phyloP scores from a whole-genome alignment of 2,888 invertebrate genomes.

The Hemicrepidius hirtus region DNA sequence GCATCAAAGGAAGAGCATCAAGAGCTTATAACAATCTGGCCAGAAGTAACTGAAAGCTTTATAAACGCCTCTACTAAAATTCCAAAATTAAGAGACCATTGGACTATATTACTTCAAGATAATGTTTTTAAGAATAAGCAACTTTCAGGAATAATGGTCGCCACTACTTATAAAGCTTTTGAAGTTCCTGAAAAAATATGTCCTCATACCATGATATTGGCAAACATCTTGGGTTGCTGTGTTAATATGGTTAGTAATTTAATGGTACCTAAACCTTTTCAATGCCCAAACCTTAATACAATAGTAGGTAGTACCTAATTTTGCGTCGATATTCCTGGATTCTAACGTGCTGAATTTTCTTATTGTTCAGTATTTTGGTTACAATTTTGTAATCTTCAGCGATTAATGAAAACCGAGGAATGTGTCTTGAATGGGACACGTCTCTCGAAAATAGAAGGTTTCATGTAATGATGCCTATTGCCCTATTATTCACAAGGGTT shows the following conservation, averaged over 20 bases:
- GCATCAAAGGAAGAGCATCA: conserved; percentile 84
- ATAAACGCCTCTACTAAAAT: conserved; percentile 76
- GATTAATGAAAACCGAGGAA: too few species aligned
- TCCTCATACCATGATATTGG: conserved; percentile 84
- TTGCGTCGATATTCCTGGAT: too few species aligned
- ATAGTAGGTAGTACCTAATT: too few species aligned
- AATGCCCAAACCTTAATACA: too few species aligned
- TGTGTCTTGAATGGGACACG: too few species aligned
- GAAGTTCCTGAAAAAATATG: conserved; percentile 79
- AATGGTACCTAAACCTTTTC: too few species aligned
- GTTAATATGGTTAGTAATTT: conserved; percentile 92
- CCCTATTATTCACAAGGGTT: too few species aligned
- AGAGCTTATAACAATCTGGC: conserved; percentile 91
- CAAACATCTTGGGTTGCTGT: conserved; percentile 95
- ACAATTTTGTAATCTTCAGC: too few species aligned
- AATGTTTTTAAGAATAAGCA: conserved; percentile 95
- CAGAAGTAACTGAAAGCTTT: conserved; percentile 88
- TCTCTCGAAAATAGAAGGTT: too few species aligned
- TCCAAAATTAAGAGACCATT: conserved; percentile 87
- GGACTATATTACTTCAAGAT: conserved; percentile 89
- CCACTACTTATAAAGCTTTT: conserved; percentile 84
- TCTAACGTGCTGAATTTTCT: too few species aligned
- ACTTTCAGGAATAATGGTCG: conserved; percentile 83
- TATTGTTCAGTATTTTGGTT: too few species aligned
- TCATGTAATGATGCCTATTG: too few species aligned